Evolutionary conservation across 2,113 vertebrate genomes (phyloP).

Genomic region (Eublepharis macularius): DNA sequence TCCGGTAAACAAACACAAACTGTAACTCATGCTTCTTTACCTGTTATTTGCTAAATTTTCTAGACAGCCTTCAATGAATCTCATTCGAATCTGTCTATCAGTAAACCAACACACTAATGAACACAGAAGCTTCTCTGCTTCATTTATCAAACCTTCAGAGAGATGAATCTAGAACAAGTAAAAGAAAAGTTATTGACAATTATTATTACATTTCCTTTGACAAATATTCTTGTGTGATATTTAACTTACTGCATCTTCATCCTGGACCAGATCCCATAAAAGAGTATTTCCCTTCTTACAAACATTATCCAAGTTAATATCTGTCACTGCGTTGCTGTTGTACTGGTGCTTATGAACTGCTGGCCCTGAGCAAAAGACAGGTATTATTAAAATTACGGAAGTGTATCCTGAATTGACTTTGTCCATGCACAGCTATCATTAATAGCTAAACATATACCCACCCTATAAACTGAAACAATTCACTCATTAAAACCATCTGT

Average conservation of each 20-base stretch:
- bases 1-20: not conserved
- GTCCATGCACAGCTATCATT: slow-evolving; percentile 11
- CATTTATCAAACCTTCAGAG: slow-evolving; percentile 96
- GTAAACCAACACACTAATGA: slow-evolving; percentile 99
- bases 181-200: slow-evolving; percentile 54
- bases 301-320: slow-evolving; percentile 99
- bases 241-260: slow-evolving; percentile 93
- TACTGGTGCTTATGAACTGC: slow-evolving; percentile 98
- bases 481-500: not conserved
- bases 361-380: slow-evolving; percentile 81
- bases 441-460: slow-evolving; percentile 9
- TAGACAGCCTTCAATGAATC: slow-evolving; percentile 98
- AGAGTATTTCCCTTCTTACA: slow-evolving; percentile 98
- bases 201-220: slow-evolving; percentile 19
- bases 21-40: slow-evolving; percentile 71
- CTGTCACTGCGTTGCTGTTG: slow-evolving; percentile 90
- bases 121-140: slow-evolving; percentile 98
- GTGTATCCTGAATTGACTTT: slow-evolving; percentile 24
- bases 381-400: slow-evolving; percentile 50
- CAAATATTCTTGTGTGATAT: slow-evolving; percentile 39
- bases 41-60: slow-evolving; percentile 98
- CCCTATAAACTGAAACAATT: not conserved
- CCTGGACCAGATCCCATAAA: slow-evolving; percentile 98
- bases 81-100: slow-evolving; percentile 98
- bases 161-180: slow-evolving; percentile 88